These are phyloP conservation scores for Scaptomyza graminum DNA, from an alignment of 1,140 invertebrate genomes.

Conservation along the genomic window DNA sequence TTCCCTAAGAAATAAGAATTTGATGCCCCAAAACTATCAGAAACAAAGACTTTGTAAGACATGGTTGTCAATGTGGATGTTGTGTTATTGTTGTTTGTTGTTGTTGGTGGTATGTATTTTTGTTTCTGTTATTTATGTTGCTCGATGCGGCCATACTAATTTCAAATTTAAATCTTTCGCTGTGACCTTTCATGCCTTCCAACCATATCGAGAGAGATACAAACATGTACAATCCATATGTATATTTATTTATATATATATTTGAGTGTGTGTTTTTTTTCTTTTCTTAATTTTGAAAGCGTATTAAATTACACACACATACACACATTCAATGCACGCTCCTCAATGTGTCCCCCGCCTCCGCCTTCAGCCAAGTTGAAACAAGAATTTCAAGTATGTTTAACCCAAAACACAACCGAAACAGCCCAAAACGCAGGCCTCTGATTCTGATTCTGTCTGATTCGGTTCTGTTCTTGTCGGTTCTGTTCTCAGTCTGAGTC, in stretches of 20 bases:
- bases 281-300: constrained; percentile 76
- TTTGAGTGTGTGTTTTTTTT: constrained; percentile 61
- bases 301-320: constrained; percentile 76
- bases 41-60: constrained; percentile 34
- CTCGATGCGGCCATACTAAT: constrained; percentile 60
- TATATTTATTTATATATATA: constrained; percentile 26
- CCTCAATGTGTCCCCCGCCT: constrained; percentile 12
- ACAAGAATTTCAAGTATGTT: constrained; percentile 83
- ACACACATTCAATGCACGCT: constrained; percentile 15
- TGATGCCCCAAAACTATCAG: constrained; percentile 32
- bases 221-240: constrained; percentile 25
- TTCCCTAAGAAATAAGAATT: constrained; percentile 36
- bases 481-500: constrained; percentile 17
- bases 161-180: constrained; percentile 73
- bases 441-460: constrained; percentile 3
- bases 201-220: constrained; percentile 45
- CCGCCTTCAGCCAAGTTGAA: constrained; percentile 57
- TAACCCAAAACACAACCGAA: constrained; percentile 66
- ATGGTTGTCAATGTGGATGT: constrained; percentile 28
- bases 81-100: constrained; percentile 21
- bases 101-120: constrained; percentile 13
- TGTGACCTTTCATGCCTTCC: constrained; percentile 76
- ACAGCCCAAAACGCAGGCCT: constrained; percentile 33
- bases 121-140: constrained; percentile 58
- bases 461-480: constrained; percentile 6